A percentile compares a stretch with the other conserved stretches of the same genome.
Evolutionary conservation across 2,113 vertebrate species (phyloP).

Genomic region (Malaclemys terrapin): DNA sequence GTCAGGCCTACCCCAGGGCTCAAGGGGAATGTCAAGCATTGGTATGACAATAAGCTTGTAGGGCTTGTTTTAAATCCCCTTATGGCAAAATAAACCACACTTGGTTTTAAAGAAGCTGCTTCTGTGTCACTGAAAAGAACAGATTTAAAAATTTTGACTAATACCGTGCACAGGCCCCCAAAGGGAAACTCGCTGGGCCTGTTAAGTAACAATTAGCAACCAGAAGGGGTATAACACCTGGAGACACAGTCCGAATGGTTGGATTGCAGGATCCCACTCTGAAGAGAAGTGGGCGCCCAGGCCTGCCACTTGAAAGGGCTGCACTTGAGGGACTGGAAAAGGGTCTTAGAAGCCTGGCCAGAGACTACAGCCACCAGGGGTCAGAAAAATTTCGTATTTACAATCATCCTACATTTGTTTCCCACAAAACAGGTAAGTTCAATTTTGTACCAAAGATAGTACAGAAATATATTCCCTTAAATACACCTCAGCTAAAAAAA

Average conservation of each 20-base stretch:
- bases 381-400: not conserved
- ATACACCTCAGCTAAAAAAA: not conserved
- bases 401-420: not conserved
- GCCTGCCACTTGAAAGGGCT: not conserved
- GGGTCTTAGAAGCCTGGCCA: not conserved
- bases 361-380: not conserved
- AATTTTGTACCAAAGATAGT: not conserved
- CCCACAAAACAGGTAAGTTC: not conserved
- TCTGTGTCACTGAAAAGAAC: not conserved
- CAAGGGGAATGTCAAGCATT: not conserved
- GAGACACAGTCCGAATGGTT: not conserved
- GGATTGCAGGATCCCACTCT: not conserved
- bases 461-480: not conserved
- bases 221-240: not conserved
- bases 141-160: no score
- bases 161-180: not conserved
- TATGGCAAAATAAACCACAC: not conserved
- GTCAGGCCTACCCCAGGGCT: not conserved
- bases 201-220: not conserved
- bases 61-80: not conserved
- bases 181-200: not conserved
- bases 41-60: not conserved
- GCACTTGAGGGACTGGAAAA: not conserved
- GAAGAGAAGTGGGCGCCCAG: not conserved
- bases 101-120: not conserved